These are phyloP conservation scores for Chymomyza costata DNA, from an alignment of 1,140 invertebrate species.

Conservation along the genomic window DNA sequence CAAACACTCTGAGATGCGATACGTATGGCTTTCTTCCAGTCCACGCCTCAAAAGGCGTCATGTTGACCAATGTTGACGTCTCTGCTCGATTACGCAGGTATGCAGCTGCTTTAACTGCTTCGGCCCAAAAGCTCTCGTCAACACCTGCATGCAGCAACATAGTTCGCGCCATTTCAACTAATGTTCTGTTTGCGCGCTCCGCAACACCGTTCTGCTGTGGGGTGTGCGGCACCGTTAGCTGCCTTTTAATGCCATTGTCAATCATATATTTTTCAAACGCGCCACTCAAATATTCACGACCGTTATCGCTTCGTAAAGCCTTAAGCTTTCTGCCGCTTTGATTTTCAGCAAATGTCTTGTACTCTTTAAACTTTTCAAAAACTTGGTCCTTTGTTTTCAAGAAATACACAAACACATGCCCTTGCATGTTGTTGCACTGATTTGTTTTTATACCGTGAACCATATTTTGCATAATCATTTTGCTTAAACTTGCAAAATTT, in stretches of 20 bases:
- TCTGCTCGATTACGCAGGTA: constrained; percentile 35
- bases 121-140: constrained; percentile 36
- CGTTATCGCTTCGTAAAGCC: constrained; percentile 14
- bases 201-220: constrained; percentile 65
- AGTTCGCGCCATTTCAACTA: constrained; percentile 51
- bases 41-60: constrained; percentile 69
- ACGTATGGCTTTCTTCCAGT: constrained; percentile 57
- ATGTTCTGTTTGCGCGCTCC: constrained; percentile 53
- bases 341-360: constrained; percentile 53
- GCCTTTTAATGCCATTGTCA: constrained; percentile 26
- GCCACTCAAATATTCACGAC: constrained; percentile 37
- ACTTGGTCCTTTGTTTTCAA: constrained; percentile 57
- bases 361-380: constrained; percentile 40
- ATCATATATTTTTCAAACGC: constrained; percentile 45
- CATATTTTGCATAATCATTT: no score
- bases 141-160: constrained; percentile 69
- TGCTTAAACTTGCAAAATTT: no score
- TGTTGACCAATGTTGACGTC: constrained; percentile 17
- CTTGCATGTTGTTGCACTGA: no score
- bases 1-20: constrained; percentile 60
- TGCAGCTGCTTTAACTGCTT: constrained; percentile 33
- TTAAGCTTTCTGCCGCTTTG: constrained; percentile 48
- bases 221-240: constrained; percentile 47
- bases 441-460: no score
- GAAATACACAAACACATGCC: constrained; percentile 58